Evolutionary conservation across 2,113 vertebrate species (phyloP), one percentile per base, ranked within the genome.

Genomic region (Dicrurus megarhynchus): DNA sequence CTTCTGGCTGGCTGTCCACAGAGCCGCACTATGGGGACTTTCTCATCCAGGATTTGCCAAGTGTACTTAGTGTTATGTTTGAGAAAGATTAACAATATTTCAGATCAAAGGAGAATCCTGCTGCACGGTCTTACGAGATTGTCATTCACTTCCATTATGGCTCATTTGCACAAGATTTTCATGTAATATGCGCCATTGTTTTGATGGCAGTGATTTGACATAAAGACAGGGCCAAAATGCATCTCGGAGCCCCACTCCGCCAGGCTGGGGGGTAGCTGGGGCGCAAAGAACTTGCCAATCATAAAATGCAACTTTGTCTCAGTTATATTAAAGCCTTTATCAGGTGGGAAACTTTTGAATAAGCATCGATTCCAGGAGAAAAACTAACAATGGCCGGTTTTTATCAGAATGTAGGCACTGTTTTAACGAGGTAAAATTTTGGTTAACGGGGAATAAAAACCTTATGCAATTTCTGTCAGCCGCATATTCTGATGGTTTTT

Each of bases 61-160:
- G 93, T 96, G 81, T 91, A 92, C 93, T 97, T 97, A 96, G 97
- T 81, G 88, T 90, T 96, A 95, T 89, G 95, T 98, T 97, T 94
- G 94, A 98, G 95, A 97, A 98, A 98, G 98, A 98, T 98, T 98
- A 98, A 98, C 98, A 98, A 97, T 98, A 97, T 98, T 98, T 97
- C 97, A 98, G 97, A 99, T 99, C 98, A 99, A 99, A 99, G 98
- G 95, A 96, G 97, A 98, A 96, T 97, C 98, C 98, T 97, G 98
- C 98, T 98, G 98, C 96, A 98, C 93, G 84, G 97, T 98, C 98
- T 98, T 98, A 98, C 77, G 71, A 98, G 98, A 98, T 97, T 98
- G 98, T 98, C 98, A 98, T 98, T 98, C 98, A 98, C 90, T 97
- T 97, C 98, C 96, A 98, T 98, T 98, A 98, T 97, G 97, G 98